Evolutionary conservation across 2,113 vertebrate genomes (phyloP).

Genomic region (Callospermophilus lateralis): DNA sequence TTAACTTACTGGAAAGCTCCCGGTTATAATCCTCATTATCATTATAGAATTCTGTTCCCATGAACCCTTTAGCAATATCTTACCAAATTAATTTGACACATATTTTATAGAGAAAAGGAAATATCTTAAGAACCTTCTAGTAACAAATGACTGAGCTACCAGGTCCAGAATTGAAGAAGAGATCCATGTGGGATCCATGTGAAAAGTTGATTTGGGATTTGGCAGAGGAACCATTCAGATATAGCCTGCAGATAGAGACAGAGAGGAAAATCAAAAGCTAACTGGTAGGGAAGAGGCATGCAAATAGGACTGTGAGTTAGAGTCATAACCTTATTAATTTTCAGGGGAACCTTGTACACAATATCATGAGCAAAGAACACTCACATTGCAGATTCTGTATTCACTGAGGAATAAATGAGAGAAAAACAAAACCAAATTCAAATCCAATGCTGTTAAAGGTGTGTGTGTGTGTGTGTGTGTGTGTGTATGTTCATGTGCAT

Average conservation of each 20-base stretch:
- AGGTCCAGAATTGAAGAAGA: constrained; percentile 27
- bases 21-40: constrained; percentile 49
- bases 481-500: background rate
- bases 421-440: background rate
- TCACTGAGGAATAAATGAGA: constrained; percentile 49
- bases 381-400: constrained; percentile 65
- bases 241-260: constrained; percentile 54
- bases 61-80: constrained; percentile 57
- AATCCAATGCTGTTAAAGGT: background rate
- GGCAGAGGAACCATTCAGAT: constrained; percentile 33
- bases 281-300: constrained; percentile 52
- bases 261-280: constrained; percentile 64
- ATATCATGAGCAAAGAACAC: constrained; percentile 71
- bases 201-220: constrained; percentile 57
- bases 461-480: background rate
- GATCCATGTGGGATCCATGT: background rate
- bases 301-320: constrained; percentile 58
- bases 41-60: constrained; percentile 36
- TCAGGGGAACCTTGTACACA: constrained; percentile 65
- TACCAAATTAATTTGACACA: constrained; percentile 20
- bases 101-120: constrained; percentile 48
- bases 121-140: background rate
- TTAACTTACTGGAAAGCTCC: constrained; percentile 40
- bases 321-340: constrained; percentile 75
- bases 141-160: background rate